These are phyloP conservation scores for Mizuhopecten yessoensis DNA, from an alignment of 1,140 invertebrate species.

Conservation along the genomic window DNA sequence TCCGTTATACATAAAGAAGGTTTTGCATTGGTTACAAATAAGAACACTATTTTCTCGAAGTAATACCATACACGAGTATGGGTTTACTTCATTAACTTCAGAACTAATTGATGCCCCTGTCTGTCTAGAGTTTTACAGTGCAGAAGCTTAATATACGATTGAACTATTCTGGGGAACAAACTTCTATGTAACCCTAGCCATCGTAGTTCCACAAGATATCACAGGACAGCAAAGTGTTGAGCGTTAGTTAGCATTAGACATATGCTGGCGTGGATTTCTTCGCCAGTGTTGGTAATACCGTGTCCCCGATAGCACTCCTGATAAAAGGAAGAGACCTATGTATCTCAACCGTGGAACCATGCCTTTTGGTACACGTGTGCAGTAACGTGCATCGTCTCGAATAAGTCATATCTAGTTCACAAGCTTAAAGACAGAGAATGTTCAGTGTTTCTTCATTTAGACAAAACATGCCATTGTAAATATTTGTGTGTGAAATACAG, in stretches of 20 bases:
- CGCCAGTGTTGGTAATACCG: neutral
- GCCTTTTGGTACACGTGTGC: neutral
- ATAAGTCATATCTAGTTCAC: neutral
- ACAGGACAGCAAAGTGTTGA: neutral
- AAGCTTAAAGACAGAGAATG: neutral
- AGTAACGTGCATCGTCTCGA: neutral
- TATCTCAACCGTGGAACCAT: neutral
- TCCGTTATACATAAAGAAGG: too few species aligned
- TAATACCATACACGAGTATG: too few species aligned
- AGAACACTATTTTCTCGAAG: too few species aligned
- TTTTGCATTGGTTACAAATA: too few species aligned
- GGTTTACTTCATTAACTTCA: neutral
- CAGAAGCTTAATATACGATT: neutral
- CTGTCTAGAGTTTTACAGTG: neutral
- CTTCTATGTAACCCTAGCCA: neutral
- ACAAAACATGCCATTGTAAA: too few species aligned
- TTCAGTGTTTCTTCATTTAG: too few species aligned
- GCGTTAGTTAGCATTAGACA: neutral
- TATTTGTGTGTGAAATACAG: too few species aligned
- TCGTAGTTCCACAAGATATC: neutral
- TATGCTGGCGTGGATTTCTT: neutral
- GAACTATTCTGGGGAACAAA: neutral
- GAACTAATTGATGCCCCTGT: neutral
- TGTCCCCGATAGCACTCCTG: neutral
- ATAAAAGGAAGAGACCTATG: neutral